Base-by-base conservation (phyloP, 2,888 invertebrate genomes). In the Oligia strigilis region DNA sequence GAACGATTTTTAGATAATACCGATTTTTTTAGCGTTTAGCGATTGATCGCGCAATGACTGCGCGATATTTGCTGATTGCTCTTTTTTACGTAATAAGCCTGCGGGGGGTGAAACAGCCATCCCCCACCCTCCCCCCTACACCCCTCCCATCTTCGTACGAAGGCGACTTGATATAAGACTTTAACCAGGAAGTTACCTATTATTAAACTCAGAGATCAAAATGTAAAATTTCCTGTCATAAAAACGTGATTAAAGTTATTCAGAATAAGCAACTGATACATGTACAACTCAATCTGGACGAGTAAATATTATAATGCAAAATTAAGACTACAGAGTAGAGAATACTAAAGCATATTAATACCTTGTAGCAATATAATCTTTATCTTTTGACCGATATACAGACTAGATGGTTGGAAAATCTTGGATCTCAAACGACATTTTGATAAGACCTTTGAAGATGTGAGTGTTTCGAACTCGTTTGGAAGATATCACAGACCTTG, bases 371-470 rank as follows among this genome's bases (percentile, higher is more conserved):
- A 17, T 71, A 71, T 46, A 29, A 0, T 46, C 13, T 62, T 40
- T 19, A 23, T 40, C 5, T 52, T 23, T 60, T 23, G 0, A 65
- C 40, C 4, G 4, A 40, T n/a, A 17, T 49, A 14, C 6, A 9
- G 55, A 36, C n/a, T 60, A 82, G 46, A 69, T 40, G 23, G 46
- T 43, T 43, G 14, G 14, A 65, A 65, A 23, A 55, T 76, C 19
- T 66, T 49, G 5, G 17, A 23, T 40, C 8, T 36, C 43, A 43
- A 19, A 8, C 19, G 9, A 29, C 77, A 81, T 82, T 66, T 29
- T 79, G 5, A 23, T 49, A 49, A 52, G 19, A 23, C 49, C n/a
- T 49, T 69, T 76, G 40, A 36, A 62, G 4, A 36, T 5, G 3
- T 60, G 19, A 78, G 8, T n/a, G 1, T 29, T 80, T 23, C 29